phyloP scores from a whole-genome alignment of 2,888 invertebrate species.

The Ochropleura plecta region DNA sequence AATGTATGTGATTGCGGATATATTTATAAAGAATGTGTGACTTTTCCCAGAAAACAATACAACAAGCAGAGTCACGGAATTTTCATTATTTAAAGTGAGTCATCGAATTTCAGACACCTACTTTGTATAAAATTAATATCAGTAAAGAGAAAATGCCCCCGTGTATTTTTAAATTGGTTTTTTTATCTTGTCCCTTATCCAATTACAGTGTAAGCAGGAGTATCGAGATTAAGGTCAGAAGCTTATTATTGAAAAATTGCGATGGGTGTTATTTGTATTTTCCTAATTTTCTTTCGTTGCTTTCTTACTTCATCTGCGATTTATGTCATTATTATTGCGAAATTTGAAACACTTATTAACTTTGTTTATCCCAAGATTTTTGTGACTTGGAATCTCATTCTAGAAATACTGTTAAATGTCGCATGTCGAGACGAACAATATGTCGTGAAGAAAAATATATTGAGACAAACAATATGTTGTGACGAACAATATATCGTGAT shows the following conservation, averaged over 20 bases:
- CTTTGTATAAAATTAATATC: constrained; percentile 39
- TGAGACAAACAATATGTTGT: neutral
- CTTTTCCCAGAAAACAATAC: constrained; percentile 33
- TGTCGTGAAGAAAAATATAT: neutral
- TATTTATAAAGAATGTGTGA: constrained; percentile 9
- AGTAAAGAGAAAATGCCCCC: constrained; percentile 10
- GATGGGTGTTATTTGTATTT: constrained; percentile 9
- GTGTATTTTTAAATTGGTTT: constrained; percentile 47
- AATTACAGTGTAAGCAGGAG: constrained; percentile 32
- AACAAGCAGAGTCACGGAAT: constrained; percentile 20
- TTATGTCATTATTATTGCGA: neutral
- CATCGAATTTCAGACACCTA: constrained; percentile 30
- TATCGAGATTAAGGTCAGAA: constrained; percentile 26
- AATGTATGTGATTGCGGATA: neutral
- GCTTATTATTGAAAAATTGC: constrained; percentile 17
- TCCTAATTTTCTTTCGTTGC: neutral
- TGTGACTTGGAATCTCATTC: neutral
- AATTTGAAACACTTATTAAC: neutral
- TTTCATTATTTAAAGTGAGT: constrained; percentile 57
- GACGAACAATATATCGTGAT: neutral
- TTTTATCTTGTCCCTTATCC: constrained; percentile 21
- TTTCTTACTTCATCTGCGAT: neutral
- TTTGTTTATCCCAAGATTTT: neutral
- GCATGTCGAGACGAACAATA: neutral
- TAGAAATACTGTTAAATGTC: neutral